Percentiles rank a stretch among this genome's conserved stretches.
Evolutionary conservation across 2,888 invertebrate genomes (phyloP).

Genomic region (Lithophane ornitopus): DNA sequence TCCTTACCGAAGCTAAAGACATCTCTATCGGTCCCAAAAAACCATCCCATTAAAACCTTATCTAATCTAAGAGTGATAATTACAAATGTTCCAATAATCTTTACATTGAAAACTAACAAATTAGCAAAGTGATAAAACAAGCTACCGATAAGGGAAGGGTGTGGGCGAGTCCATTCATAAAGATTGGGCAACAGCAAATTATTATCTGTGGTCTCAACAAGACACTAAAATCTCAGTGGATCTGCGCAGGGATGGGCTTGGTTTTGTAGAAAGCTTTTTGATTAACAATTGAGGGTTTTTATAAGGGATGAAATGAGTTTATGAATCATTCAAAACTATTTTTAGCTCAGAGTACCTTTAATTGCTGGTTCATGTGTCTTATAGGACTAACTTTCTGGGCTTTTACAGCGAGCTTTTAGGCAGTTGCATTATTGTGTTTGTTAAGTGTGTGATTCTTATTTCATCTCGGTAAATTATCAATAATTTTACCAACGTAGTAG

Average conservation of each 20-base stretch:
- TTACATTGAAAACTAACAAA: slow-evolving; percentile 59
- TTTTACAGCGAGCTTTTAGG: neutral
- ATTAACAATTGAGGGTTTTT: neutral
- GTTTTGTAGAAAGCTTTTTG: neutral
- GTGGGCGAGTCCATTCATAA: slow-evolving; percentile 68
- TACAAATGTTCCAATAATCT: slow-evolving; percentile 54
- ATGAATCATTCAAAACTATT: neutral
- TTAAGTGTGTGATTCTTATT: neutral
- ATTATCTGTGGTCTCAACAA: slow-evolving; percentile 42
- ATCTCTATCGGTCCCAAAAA: slow-evolving; percentile 40
- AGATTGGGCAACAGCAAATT: slow-evolving; percentile 41
- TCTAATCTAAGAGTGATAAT: slow-evolving; percentile 50
- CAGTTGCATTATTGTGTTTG: neutral
- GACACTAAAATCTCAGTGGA: slow-evolving; percentile 36
- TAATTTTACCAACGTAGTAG: neutral
- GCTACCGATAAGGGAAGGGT: slow-evolving; percentile 49
- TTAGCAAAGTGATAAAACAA: slow-evolving; percentile 46
- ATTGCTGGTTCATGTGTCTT: neutral
- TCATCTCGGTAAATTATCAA: neutral
- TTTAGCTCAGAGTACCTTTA: neutral
- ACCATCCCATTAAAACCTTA: slow-evolving; percentile 42
- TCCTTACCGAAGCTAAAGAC: slow-evolving; percentile 12
- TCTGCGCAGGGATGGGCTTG: slow-evolving; percentile 30
- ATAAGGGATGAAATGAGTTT: neutral
- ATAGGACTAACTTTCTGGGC: neutral